These are phyloP conservation scores for Drosophila nr. medialis DNA, from an alignment of 2,888 invertebrate species.

Conservation along the genomic window DNA sequence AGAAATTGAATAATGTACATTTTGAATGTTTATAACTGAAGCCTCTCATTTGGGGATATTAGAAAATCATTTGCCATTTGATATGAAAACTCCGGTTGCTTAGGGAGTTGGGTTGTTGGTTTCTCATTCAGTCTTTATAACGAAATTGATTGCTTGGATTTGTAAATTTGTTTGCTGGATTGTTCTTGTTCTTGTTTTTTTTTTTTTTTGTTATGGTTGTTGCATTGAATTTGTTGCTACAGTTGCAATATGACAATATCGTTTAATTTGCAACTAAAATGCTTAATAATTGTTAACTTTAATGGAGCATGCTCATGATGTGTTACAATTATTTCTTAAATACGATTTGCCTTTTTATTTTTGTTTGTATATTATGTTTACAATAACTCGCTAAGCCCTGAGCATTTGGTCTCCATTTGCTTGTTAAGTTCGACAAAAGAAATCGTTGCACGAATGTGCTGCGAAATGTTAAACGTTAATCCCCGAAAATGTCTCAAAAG, in stretches of 20 bases:
- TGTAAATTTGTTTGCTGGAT: slow-evolving; percentile 78
- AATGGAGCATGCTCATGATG: slow-evolving; percentile 78
- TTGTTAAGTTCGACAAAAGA: slow-evolving; percentile 77
- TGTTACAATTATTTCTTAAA: slow-evolving; percentile 72
- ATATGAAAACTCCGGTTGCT: slow-evolving; percentile 51
- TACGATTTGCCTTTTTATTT: slow-evolving; percentile 41
- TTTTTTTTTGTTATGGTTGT: slow-evolving; percentile 28
- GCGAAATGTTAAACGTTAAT: slow-evolving; percentile 54
- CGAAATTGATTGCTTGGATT: slow-evolving; percentile 76
- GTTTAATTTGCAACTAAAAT: slow-evolving; percentile 53
- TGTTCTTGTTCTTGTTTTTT: slow-evolving; percentile 60
- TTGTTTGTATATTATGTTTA: slow-evolving; percentile 52
- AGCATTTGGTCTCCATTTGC: slow-evolving; percentile 82
- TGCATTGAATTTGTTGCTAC: slow-evolving; percentile 19
- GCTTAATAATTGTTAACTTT: slow-evolving; percentile 44
- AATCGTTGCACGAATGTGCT: slow-evolving; percentile 51
- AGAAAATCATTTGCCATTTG: slow-evolving; percentile 51
- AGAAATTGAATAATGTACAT: slow-evolving; percentile 24
- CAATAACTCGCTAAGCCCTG: slow-evolving; percentile 79
- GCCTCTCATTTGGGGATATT: slow-evolving; percentile 58
- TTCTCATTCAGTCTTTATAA: slow-evolving; percentile 70
- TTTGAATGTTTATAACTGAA: slow-evolving; percentile 41
- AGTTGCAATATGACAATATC: slow-evolving; percentile 41
- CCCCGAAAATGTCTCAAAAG: slow-evolving; percentile 66
- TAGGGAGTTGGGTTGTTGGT: slow-evolving; percentile 42